phyloP scores from a whole-genome alignment of 1,140 invertebrate species.

The Ips typographus region DNA sequence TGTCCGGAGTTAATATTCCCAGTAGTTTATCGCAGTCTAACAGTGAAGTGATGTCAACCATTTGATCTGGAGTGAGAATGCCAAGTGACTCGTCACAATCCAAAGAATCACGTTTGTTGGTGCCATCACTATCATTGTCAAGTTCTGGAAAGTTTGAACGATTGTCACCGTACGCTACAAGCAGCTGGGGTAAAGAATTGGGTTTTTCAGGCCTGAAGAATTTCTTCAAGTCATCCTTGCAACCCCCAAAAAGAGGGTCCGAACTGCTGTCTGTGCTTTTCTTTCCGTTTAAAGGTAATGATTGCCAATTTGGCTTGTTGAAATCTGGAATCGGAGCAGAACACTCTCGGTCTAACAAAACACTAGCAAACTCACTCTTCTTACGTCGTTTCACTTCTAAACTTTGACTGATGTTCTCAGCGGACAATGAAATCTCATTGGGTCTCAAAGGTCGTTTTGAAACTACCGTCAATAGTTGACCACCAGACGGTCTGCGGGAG shows the following conservation, averaged over 20 bases:
- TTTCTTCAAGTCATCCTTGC: too few species aligned
- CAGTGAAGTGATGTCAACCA: constrained; percentile 64
- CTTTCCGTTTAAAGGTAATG: too few species aligned
- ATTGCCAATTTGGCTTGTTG: too few species aligned
- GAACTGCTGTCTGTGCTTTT: too few species aligned
- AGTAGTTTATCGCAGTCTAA: constrained; percentile 66
- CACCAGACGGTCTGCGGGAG: constrained; percentile 19
- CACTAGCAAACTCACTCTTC: too few species aligned
- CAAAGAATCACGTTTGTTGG: constrained; percentile 47
- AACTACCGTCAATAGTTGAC: constrained; percentile 3
- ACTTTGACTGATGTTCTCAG: constrained; percentile 3
- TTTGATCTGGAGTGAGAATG: constrained; percentile 83
- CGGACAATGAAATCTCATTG: not conserved
- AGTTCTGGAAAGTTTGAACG: constrained; percentile 1
- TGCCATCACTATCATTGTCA: constrained; percentile 21
- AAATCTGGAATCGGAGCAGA: too few species aligned
- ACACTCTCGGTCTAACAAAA: not conserved
- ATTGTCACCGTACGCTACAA: not conserved
- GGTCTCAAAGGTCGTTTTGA: too few species aligned
- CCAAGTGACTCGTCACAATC: constrained; percentile 72
- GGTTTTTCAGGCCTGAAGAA: constrained; percentile 25
- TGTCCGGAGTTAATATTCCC: constrained; percentile 81
- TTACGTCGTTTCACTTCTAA: not conserved
- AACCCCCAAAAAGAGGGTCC: too few species aligned
- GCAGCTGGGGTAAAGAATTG: constrained; percentile 35